Evolutionary conservation across 2,797 vertebrate genomes (phyloP), one percentile per base, ranked within the genome.

Genomic region (Sebastiscus albofasciatus): DNA sequence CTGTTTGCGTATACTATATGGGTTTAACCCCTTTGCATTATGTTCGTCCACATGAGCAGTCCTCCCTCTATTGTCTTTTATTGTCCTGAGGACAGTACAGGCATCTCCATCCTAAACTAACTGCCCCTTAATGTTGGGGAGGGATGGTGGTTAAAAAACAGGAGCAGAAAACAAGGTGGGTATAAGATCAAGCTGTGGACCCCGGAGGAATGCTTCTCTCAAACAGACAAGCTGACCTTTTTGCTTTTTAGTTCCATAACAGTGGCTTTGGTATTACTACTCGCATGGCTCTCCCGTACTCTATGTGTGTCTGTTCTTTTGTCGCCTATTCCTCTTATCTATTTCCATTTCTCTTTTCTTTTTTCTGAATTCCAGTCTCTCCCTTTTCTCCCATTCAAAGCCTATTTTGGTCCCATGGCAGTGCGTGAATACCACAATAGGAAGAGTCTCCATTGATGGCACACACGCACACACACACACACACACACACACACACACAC

Each of bases 191-290:
- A 84, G 65, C n/a, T 58, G 59, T 42, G 46, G 70, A 61, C 72
- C 75, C 74, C 3, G 9, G 64, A 81, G 73, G 72, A 82, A 73
- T 14, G 27, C 61, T 55, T 69, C 61, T 56, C 78, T 81, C 55
- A 80, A 75, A 84, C 69, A 88, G 77, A 78, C 79, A 79, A 34
- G 66, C 59, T 87, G 88, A 93, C 87, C 92, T 92, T 93, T 87
- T 75, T 70, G 72, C 75, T 78, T 80, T 89, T 82, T 80, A 73
- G 55, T 80, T 91, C 85, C 66, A 49, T 74, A 65, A 70, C 49
- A 79, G 65, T 61, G 65, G 31, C 49, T 82, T 74, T 84, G 49
- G 29, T 78, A 66, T 89, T 81, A 75, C 74, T 69, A 75, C 74
- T 69, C 42, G 55, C 61, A 84, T 58, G 56, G 46, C 69, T 80